phyloP scores from a whole-genome alignment of 2,797 vertebrate genomes.

The Mallotus villosus region DNA sequence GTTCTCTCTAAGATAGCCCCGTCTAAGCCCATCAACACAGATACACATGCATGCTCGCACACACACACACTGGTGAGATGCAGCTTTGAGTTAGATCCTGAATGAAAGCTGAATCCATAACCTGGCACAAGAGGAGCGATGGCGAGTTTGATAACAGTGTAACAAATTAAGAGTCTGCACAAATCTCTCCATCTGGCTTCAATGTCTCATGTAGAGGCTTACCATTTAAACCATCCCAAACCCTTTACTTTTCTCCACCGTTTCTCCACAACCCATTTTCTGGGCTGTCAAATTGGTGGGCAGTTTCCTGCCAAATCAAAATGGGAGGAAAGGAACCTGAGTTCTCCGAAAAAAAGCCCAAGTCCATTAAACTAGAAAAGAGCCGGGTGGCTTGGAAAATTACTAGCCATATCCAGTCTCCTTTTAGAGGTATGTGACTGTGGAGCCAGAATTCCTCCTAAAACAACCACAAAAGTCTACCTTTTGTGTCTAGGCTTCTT shows the following conservation, averaged over 20 bases:
- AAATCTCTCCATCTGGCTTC: slow-evolving; percentile 58
- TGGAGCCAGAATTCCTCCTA: no score
- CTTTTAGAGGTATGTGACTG: slow-evolving; percentile 38
- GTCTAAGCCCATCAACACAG: slow-evolving; percentile 24
- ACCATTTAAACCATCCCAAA: slow-evolving; percentile 60
- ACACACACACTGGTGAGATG: slow-evolving; percentile 22
- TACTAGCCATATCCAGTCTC: slow-evolving; percentile 53
- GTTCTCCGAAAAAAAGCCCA: slow-evolving; percentile 41
- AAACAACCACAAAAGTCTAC: no score
- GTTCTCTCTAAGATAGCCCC: background rate
- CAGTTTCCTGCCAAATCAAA: slow-evolving; percentile 59
- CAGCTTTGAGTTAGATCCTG: slow-evolving; percentile 29
- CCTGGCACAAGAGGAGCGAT: slow-evolving; percentile 38
- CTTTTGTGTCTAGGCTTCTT: no score
- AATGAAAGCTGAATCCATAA: slow-evolving; percentile 22
- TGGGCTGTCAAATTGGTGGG: slow-evolving; percentile 55
- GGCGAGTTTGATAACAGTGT: slow-evolving; percentile 51
- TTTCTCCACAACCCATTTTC: slow-evolving; percentile 62
- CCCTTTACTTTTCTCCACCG: slow-evolving; percentile 41
- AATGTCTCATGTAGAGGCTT: slow-evolving; percentile 53
- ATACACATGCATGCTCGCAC: background rate
- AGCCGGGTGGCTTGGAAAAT: slow-evolving; percentile 58
- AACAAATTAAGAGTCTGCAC: slow-evolving; percentile 47
- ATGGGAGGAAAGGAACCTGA: slow-evolving; percentile 46
- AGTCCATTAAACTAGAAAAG: slow-evolving; percentile 57